Evolutionary conservation across 2,797 vertebrate species (phyloP).

Genomic region (Clarias fuscus): DNA sequence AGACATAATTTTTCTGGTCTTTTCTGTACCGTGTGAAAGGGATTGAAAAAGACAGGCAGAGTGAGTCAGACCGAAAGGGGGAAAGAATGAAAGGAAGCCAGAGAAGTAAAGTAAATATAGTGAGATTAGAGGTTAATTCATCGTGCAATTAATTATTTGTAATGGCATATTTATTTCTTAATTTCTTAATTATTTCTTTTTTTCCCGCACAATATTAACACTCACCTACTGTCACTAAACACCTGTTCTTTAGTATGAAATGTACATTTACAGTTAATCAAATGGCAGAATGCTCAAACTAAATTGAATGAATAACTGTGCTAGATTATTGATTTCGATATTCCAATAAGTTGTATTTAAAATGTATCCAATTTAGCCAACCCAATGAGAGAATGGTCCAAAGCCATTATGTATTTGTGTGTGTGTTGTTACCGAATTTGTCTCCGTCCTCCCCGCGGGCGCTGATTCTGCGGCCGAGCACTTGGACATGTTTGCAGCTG

Average conservation of each 20-base stretch:
- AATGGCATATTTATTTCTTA: neutral
- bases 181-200: neutral
- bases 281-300: neutral
- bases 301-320: neutral
- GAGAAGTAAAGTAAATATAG: neutral
- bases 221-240: neutral
- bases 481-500: constrained; percentile 96
- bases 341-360: neutral
- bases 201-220: neutral
- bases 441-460: constrained; percentile 97
- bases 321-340: neutral
- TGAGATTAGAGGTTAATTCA: neutral
- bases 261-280: neutral
- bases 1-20: constrained; percentile 38
- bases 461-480: constrained; percentile 91
- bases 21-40: constrained; percentile 31
- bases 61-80: constrained; percentile 24
- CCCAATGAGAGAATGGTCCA: constrained; percentile 17
- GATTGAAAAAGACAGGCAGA: constrained; percentile 13
- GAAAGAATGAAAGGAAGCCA: constrained; percentile 11
- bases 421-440: constrained; percentile 92
- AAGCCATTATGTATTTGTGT: constrained; percentile 23
- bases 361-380: neutral
- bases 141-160: neutral
- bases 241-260: neutral